These are phyloP conservation scores for Manis crassicaudata DNA, from an alignment of 2,797 vertebrate species.

Conservation along the genomic window DNA sequence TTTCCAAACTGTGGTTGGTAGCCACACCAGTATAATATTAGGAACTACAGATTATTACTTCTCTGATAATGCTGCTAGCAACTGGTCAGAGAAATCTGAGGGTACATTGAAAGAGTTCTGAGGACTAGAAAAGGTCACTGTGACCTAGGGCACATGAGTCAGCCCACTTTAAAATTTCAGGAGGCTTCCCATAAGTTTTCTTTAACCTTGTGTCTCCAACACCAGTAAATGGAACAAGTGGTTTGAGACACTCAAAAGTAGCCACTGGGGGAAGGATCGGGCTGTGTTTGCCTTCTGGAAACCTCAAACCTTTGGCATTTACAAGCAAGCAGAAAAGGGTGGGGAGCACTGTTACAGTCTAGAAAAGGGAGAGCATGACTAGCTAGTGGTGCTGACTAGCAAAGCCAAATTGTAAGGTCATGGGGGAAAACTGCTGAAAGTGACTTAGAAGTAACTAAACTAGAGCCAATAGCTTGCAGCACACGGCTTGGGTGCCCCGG, in stretches of 20 bases:
- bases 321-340: slow-evolving; percentile 51
- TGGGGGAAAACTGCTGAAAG: slow-evolving; percentile 40
- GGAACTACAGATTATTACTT: neutral
- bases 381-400: neutral
- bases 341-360: slow-evolving; percentile 5
- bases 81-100: neutral
- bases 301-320: slow-evolving; percentile 57
- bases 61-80: neutral
- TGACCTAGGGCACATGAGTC: slow-evolving; percentile 28
- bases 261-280: neutral
- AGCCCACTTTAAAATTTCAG: neutral
- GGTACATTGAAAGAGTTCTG: neutral
- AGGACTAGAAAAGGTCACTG: slow-evolving; percentile 11
- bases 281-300: slow-evolving; percentile 55
- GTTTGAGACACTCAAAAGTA: slow-evolving; percentile 25
- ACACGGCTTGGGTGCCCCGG: slow-evolving; percentile 7
- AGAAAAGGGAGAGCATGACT: slow-evolving; percentile 39
- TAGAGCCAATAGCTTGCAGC: slow-evolving; percentile 23
- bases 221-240: slow-evolving; percentile 33
- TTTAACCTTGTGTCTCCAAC: neutral
- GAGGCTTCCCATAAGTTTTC: neutral
- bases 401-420: slow-evolving; percentile 53
- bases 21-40: too few relatives aligned
- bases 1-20: neutral
- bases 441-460: neutral